A percentile compares a stretch with the other conserved stretches of the same genome.
These are phyloP conservation scores for Anomalospiza imberbis DNA, from an alignment of 2,797 vertebrate species.

Conservation along the genomic window DNA sequence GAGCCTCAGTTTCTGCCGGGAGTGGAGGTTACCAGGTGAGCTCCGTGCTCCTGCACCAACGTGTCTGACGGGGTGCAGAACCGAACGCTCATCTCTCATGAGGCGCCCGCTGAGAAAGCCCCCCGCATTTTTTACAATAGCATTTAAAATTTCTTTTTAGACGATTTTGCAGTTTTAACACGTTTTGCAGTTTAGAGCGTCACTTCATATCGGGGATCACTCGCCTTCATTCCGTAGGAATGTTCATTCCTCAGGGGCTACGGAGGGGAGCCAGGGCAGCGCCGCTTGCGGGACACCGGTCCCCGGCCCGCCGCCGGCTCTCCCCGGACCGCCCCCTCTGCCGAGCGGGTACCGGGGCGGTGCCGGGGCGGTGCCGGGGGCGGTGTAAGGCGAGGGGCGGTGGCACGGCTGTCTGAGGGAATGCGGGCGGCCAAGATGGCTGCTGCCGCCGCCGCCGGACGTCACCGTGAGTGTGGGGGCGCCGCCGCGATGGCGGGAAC, in stretches of 20 bases:
- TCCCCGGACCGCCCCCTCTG: background rate
- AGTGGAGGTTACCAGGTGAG: background rate
- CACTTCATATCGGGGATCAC: background rate
- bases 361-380: background rate
- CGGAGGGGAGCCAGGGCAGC: background rate
- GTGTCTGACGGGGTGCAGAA: too few species aligned
- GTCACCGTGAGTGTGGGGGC: background rate
- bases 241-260: too few species aligned
- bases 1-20: background rate
- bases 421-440: constrained; percentile 27
- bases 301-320: fast-evolving
- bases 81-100: too few species aligned
- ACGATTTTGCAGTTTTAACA: background rate
- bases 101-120: too few species aligned
- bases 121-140: background rate
- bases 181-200: background rate
- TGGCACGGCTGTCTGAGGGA: background rate
- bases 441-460: background rate
- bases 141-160: background rate
- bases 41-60: background rate
- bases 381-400: background rate
- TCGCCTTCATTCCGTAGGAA: background rate
- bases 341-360: background rate
- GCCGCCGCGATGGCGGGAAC: background rate
- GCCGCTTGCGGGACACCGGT: fast-evolving